Base-by-base conservation (phyloP, 2,113 vertebrate species). In the Caranx melampygus region DNA sequence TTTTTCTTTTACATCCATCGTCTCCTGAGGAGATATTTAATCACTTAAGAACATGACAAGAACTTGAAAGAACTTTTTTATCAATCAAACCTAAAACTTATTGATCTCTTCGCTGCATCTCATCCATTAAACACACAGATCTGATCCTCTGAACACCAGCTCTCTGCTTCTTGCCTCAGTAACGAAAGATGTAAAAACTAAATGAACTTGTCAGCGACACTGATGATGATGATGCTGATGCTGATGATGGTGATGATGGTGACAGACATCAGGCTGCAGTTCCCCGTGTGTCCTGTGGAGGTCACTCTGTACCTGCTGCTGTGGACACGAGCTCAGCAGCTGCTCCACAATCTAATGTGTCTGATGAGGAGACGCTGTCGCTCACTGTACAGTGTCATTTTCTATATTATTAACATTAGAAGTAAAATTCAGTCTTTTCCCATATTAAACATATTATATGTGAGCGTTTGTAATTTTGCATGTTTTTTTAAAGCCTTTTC, bases 291-390 rank as follows among this genome's bases (percentile, higher is more conserved):
- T 66, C 91, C 93, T 89, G 84, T 31, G 72, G 94, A 84, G 88
- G 93, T 84, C 94, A 55, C 83, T 90, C 63, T 92, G 79, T 68
- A 44, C 88, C 92, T 70, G 73, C 85, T 62, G 69, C 85, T 62
- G 69, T 81, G 80, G 66, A 63, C 33, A 2, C 5, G 7, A 42
- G 8, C 9, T 2, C 40, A 10, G 11, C 7, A 42, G 40, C 57
- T 33, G 21, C 18, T 35, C 74, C 72, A 60, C 79, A 70, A 35
- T 81, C 42, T 51, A 9, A 75, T 68, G 64, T 49, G 59, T 63
- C 60, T 26, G 78, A 26, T 35, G 54, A 75, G 26, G 37, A 87
- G 12, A 77, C 60, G 10, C 61, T 20, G 11, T 73, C 60, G 10
- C 61, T 20, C 7, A 6, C 67, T 68, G 73, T 45, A 68, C 79